Base-by-base conservation (phyloP, 2,113 vertebrate species). In the Chinchilla lanigera region DNA sequence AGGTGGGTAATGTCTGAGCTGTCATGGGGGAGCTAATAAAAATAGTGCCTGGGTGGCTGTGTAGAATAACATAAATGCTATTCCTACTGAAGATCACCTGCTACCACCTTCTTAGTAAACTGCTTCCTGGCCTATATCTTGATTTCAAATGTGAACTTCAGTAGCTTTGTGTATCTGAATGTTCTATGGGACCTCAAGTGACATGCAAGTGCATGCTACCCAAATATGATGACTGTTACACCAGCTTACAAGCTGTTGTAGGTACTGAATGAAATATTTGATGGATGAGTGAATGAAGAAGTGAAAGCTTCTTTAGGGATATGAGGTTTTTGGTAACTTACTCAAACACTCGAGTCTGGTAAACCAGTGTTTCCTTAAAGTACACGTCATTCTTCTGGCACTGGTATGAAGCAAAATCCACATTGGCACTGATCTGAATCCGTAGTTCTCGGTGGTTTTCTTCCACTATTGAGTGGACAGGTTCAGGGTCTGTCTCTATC, bases 311-410 rank as follows among this genome's bases (percentile, higher is more conserved):
- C 47, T 4, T 2, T 20, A 28, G 9, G 2, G n/a, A 20, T 38
- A 65, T 50, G 41, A 58, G 54, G 93, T 41, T 80, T 60, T 82
- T 14, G 58, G 67, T 30, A 94, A 99, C 99, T 99, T 98, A 99
- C 99, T 97, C 96, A 94, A 98, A 98, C 0, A 97, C 96, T 56
- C 99, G 98, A 0, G 98, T 99, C 97, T 99, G 99, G 98, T 99
- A 99, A 58, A 99, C 98, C 93, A 99, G 83, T 0, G 99, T 99
- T 17, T 99, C 99, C 98, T 98, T 98, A 96, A 99, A 99, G 80
- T 82, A 94, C 89, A 99, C 97, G 0, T 87, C 0, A 0, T 97
- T 63, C 0, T 54, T 94, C 13, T 89, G 93, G 97, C 99, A 98
- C 38, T 92, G 97, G 96, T 99, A 99, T 14, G 98, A 97, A 0